Evolutionary conservation across 2,797 vertebrate genomes (phyloP).

Genomic region (Notamacropus eugenii): DNA sequence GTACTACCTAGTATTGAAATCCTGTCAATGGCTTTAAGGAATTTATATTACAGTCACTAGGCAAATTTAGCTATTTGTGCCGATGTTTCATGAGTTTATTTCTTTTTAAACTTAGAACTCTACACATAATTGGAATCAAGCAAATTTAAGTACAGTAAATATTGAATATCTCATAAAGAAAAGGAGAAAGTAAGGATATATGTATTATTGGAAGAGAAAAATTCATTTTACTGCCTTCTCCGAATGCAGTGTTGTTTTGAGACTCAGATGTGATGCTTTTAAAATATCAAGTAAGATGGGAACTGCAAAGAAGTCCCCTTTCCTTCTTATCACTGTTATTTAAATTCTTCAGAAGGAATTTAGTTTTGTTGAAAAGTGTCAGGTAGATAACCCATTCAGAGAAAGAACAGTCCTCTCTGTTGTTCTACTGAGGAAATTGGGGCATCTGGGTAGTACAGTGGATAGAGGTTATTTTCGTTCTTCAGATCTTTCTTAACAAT

Average conservation of each 20-base stretch:
- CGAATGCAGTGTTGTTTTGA: background rate
- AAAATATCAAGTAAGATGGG: background rate
- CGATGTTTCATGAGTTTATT: background rate
- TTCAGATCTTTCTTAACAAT: too few relatives aligned
- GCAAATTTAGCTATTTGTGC: background rate
- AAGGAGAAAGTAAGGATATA: background rate
- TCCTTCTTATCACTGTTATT: background rate
- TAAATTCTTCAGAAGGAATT: constrained; percentile 34
- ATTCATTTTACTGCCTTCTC: background rate
- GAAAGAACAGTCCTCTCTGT: constrained; percentile 15
- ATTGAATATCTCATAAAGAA: background rate
- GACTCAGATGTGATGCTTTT: background rate
- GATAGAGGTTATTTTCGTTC: too few relatives aligned
- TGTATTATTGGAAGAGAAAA: background rate
- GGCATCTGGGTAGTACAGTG: too few relatives aligned
- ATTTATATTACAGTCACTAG: background rate
- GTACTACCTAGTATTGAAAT: too few relatives aligned
- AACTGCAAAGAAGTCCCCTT: background rate
- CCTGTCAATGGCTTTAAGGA: too few relatives aligned
- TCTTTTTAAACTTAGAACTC: background rate
- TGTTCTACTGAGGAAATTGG: background rate
- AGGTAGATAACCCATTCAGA: background rate
- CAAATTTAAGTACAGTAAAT: background rate
- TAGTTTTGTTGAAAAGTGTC: background rate
- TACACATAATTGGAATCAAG: background rate